Conservation (phyloP, 2,888 invertebrate species). For the Tetanocera ferruginea region DNA sequence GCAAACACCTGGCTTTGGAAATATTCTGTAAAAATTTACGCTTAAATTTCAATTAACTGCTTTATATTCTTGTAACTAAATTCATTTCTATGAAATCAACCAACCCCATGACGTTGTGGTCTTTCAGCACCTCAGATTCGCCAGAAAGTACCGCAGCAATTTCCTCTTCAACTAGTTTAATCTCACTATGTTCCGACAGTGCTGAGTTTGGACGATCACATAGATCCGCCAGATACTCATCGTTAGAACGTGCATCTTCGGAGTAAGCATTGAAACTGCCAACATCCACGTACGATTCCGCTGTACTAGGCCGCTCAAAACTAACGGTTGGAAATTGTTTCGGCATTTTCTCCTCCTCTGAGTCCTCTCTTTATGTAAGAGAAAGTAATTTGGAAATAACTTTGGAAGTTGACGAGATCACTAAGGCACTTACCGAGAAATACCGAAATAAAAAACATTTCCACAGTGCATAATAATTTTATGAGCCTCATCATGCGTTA, state of each 20-base stretch:
- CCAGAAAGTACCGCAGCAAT: conserved; percentile 79
- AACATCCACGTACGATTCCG: conserved; percentile 44
- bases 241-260: neutral
- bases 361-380: conserved; percentile 53
- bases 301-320: conserved; percentile 36
- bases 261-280: conserved; percentile 23
- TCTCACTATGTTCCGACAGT: conserved; percentile 58
- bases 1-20: conserved; percentile 76
- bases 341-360: conserved; percentile 51
- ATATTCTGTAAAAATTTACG: conserved; percentile 79
- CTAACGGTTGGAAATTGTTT: conserved; percentile 57
- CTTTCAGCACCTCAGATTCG: conserved; percentile 78
- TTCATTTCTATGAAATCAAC: conserved; percentile 18
- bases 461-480: conserved; percentile 79
- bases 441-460: conserved; percentile 78
- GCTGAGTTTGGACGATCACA: conserved; percentile 61
- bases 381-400: neutral
- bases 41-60: conserved; percentile 55
- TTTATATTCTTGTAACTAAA: neutral
- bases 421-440: conserved; percentile 59
- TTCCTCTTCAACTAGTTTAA: conserved; percentile 75
- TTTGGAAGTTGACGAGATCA: neutral
- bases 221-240: conserved; percentile 12
- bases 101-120: conserved; percentile 79
- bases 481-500: conserved; percentile 85